Conservation (phyloP, 2,797 vertebrate genomes). For the Sciaenops ocellatus region DNA sequence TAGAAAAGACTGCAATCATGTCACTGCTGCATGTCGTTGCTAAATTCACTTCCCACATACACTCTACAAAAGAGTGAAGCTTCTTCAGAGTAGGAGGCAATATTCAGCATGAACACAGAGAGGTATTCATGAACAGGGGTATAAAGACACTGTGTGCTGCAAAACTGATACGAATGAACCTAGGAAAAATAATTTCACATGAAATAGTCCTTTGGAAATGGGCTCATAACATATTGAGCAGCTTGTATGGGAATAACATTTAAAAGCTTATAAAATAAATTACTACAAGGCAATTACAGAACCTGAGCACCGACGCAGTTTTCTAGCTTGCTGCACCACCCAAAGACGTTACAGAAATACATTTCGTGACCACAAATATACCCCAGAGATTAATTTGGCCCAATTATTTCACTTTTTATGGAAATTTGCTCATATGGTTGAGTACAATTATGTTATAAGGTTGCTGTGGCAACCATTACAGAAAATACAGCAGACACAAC, state of each 20-base stretch:
- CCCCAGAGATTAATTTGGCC: not conserved
- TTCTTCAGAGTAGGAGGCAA: slow-evolving; percentile 36
- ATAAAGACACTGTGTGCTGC: not conserved
- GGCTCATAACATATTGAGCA: not conserved
- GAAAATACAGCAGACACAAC: not conserved
- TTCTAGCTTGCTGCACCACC: not conserved
- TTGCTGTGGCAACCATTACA: not conserved
- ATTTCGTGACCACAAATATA: not conserved
- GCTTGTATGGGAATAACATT: slow-evolving; percentile 17
- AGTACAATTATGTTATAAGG: not conserved
- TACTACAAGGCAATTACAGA: not conserved
- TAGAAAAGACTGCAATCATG: not conserved
- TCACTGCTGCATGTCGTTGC: not conserved
- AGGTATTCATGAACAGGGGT: not conserved
- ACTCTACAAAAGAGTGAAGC: not conserved
- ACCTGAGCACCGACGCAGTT: not conserved
- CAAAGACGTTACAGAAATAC: not conserved
- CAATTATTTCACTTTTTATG: not conserved
- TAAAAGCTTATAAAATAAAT: slow-evolving; percentile 10
- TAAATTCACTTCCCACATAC: not conserved
- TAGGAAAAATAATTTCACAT: not conserved
- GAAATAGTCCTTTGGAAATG: slow-evolving; percentile 1
- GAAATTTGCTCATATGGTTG: not conserved
- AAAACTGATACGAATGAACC: not conserved
- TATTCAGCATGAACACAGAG: not conserved